Conservation (phyloP, 2,797 vertebrate genomes). For the Vireo griseus region DNA sequence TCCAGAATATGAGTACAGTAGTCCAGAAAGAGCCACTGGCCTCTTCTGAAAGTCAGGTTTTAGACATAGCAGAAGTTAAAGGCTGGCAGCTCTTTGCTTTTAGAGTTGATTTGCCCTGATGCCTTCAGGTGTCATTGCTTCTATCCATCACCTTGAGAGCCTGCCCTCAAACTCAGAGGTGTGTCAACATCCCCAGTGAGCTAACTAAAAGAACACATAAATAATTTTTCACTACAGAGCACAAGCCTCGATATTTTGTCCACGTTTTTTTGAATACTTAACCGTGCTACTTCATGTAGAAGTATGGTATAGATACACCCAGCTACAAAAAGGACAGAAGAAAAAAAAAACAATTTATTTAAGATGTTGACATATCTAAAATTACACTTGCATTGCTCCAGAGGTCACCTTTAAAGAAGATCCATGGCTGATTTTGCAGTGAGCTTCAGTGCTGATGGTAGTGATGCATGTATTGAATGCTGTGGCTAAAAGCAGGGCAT, state of each 20-base stretch:
- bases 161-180: background rate
- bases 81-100: background rate
- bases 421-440: background rate
- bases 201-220: background rate
- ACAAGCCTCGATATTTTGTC: background rate
- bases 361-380: background rate
- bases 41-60: background rate
- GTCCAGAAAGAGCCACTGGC: background rate
- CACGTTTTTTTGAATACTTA: background rate
- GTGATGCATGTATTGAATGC: background rate
- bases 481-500: background rate
- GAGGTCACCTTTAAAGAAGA: background rate
- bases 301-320: background rate
- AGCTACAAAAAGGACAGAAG: background rate
- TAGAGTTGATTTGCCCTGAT: background rate
- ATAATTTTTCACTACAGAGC: background rate
- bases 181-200: background rate
- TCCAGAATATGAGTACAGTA: background rate
- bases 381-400: background rate
- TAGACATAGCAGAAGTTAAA: background rate
- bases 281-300: background rate
- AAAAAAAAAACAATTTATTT: background rate
- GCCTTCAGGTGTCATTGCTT: background rate
- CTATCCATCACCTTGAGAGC: background rate
- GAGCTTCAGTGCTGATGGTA: background rate